phyloP scores from a whole-genome alignment of 2,888 invertebrate genomes.

The Acanthosepion lycidas region DNA sequence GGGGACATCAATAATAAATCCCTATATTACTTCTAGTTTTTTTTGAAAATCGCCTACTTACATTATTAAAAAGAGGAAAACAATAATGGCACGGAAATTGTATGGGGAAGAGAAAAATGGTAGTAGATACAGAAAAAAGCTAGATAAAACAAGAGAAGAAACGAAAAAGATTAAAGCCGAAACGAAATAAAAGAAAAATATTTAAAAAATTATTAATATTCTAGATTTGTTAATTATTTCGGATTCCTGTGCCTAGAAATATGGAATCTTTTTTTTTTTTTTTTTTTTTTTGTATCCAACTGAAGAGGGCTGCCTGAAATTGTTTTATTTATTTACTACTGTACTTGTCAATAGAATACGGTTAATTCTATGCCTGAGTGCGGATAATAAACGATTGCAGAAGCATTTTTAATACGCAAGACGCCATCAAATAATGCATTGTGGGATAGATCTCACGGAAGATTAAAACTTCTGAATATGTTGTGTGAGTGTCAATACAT shows the following conservation, averaged over 20 bases:
- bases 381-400: neutral
- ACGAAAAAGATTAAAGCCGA: neutral
- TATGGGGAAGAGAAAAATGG: neutral
- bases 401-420: neutral
- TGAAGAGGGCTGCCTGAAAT: neutral
- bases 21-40: too few relatives aligned
- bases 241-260: neutral
- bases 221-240: neutral
- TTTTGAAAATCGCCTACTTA: too few relatives aligned
- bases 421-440: neutral
- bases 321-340: neutral
- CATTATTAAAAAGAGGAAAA: too few relatives aligned
- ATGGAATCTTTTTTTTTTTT: too few relatives aligned
- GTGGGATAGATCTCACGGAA: neutral
- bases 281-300: neutral
- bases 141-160: too few relatives aligned
- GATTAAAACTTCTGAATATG: neutral
- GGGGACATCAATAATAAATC: too few relatives aligned
- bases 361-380: constrained; percentile 33
- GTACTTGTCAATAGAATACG: neutral
- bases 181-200: neutral
- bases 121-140: too few relatives aligned
- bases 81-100: neutral
- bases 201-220: neutral
- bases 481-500: neutral